A percentile compares a stretch with the other conserved stretches of the same genome.
Conservation (phyloP, 1,140 invertebrate genomes). For the Bombus pascuorum region DNA sequence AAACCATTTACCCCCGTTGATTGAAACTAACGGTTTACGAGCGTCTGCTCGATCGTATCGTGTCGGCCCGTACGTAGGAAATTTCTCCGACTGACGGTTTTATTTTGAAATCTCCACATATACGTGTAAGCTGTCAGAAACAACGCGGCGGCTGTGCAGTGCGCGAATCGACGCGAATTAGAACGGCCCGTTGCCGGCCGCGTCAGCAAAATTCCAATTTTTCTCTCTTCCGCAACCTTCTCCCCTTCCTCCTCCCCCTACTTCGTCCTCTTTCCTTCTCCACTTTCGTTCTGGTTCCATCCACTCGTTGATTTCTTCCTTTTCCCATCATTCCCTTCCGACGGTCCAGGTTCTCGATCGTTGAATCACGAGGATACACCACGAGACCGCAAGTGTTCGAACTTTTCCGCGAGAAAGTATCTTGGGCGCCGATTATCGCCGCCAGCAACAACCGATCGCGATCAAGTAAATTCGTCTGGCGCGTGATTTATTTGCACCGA, state of each 20-base stretch:
- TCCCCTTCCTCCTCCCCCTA: neutral
- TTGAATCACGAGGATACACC: conserved; percentile 47
- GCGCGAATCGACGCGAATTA: conserved; percentile 63
- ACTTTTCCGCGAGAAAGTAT: conserved; percentile 16
- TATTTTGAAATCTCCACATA: conserved; percentile 65
- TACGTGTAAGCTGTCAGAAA: conserved; percentile 64
- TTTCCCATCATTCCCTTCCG: neutral
- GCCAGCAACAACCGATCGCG: conserved; percentile 52
- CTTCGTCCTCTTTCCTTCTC: neutral
- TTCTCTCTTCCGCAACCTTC: neutral
- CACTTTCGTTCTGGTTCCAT: no score
- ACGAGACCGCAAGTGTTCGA: neutral
- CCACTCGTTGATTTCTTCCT: no score
- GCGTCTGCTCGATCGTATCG: conserved; percentile 57
- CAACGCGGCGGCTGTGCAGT: conserved; percentile 39
- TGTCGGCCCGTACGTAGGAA: conserved; percentile 39
- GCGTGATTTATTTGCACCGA: conserved; percentile 55
- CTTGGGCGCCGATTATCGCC: conserved; percentile 49
- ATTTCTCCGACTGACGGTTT: conserved; percentile 62
- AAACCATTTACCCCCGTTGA: conserved; percentile 56
- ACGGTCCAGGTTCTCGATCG: conserved; percentile 18
- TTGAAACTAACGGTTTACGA: conserved; percentile 57
- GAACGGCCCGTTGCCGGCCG: conserved; percentile 50
- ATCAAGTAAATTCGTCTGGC: conserved; percentile 62
- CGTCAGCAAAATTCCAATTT: conserved; percentile 26